These are phyloP conservation scores for Melanocharis versteri DNA, from an alignment of 2,113 vertebrate genomes.

Conservation along the genomic window DNA sequence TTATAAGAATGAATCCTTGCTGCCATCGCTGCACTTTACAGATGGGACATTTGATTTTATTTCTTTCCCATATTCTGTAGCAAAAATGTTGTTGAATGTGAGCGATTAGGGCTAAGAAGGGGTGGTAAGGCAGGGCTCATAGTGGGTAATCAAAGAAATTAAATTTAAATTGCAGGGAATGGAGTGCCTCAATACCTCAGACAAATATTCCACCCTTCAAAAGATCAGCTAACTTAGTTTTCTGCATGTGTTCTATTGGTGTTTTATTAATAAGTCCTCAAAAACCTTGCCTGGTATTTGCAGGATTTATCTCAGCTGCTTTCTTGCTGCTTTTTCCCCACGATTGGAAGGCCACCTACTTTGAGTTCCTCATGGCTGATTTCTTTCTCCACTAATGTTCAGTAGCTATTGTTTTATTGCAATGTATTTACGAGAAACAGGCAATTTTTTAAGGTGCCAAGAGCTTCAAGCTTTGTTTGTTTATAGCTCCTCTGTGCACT, in stretches of 20 bases:
- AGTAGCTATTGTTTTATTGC: conserved; percentile 66
- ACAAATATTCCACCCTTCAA: not conserved
- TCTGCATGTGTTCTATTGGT: not conserved
- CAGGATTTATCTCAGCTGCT: conserved; percentile 6
- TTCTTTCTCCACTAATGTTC: conserved; percentile 48
- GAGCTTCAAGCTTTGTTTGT: conserved; percentile 63
- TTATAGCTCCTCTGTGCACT: conserved; percentile 68
- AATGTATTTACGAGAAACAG: conserved; percentile 64
- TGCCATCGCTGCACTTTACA: not conserved
- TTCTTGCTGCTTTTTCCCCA: not conserved
- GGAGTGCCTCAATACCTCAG: not conserved
- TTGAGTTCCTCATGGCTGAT: conserved; percentile 29
- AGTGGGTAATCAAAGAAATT: not conserved
- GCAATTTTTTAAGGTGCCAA: conserved; percentile 45
- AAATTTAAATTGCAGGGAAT: not conserved
- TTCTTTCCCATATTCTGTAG: not conserved
- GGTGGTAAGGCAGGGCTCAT: not conserved
- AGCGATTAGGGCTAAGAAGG: not conserved
- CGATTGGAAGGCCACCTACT: conserved; percentile 6
- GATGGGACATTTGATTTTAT: not conserved
- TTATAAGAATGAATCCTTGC: not conserved
- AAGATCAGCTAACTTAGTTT: not conserved
- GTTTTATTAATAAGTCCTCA: conserved; percentile 29
- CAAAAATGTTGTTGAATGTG: not conserved
- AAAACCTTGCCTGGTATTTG: not conserved